Evolutionary conservation across 1,140 invertebrate species (phyloP).

Genomic region (Idris sp.): DNA sequence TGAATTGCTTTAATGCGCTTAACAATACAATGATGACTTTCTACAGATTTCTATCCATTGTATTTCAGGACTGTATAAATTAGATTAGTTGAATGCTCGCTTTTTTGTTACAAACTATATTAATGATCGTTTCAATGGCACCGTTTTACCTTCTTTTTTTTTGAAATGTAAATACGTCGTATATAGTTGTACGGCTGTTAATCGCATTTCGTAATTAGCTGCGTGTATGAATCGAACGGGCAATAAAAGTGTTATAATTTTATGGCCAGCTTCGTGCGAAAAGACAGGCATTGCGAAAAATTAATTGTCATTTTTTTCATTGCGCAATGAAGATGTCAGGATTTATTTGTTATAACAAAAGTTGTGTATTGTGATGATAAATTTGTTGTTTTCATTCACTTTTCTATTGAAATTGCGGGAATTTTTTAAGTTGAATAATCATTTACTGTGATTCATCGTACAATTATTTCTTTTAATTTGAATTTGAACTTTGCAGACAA

Average conservation of each 20-base stretch:
- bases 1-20: conserved; percentile 39
- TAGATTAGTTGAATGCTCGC: conserved; percentile 40
- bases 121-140: conserved; percentile 8
- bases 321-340: too few relatives aligned
- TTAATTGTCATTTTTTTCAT: too few relatives aligned
- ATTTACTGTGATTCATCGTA: too few relatives aligned
- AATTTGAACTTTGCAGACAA: too few relatives aligned
- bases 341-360: too few relatives aligned
- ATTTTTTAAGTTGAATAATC: too few relatives aligned
- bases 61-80: conserved; percentile 34
- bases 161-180: conserved; percentile 27
- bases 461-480: too few relatives aligned
- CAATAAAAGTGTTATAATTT: conserved; percentile 20
- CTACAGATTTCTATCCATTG: conserved; percentile 53
- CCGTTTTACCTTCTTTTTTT: conserved; percentile 23
- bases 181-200: conserved; percentile 5
- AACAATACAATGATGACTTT: conserved; percentile 41
- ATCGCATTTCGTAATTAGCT: conserved; percentile 31
- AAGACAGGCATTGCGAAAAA: too few relatives aligned
- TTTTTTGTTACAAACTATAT: conserved; percentile 16
- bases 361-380: too few relatives aligned
- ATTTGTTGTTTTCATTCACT: too few relatives aligned
- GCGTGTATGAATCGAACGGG: conserved; percentile 15
- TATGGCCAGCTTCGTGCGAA: too few relatives aligned
- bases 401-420: too few relatives aligned